These are phyloP conservation scores for Parus major DNA, from an alignment of 2,113 vertebrate species.

Conservation along the genomic window DNA sequence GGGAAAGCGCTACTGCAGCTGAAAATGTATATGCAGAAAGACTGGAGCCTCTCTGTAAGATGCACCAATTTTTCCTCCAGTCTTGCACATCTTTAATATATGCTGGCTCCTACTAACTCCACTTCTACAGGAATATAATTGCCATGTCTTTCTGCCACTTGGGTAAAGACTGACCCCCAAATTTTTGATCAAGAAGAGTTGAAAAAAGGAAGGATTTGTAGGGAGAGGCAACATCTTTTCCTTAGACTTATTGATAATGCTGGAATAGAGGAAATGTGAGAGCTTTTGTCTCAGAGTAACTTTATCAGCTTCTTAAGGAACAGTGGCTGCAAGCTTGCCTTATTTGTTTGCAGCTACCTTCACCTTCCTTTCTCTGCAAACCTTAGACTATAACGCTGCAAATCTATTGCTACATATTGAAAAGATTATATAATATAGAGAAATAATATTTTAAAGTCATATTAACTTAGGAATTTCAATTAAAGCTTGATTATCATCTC, in stretches of 20 bases:
- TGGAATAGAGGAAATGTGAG: not conserved
- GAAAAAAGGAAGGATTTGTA: not conserved
- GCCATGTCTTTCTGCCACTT: not conserved
- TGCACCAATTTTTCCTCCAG: not conserved
- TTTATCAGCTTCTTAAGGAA: not conserved
- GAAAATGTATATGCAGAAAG: not conserved
- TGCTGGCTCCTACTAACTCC: not conserved
- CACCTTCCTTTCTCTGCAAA: not conserved
- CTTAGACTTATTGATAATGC: not conserved
- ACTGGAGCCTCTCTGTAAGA: not conserved
- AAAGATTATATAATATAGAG: not conserved
- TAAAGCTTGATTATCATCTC: rapidly evolving
- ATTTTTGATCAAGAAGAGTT: not conserved
- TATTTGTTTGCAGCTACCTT: not conserved
- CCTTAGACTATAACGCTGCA: not conserved
- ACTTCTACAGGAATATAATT: not conserved
- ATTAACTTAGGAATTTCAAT: not conserved
- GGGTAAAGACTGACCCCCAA: not conserved
- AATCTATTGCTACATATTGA: not conserved
- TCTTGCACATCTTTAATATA: not conserved
- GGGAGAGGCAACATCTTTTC: not conserved
- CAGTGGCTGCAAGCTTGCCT: not conserved
- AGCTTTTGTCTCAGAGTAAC: not conserved
- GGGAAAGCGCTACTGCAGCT: not conserved
- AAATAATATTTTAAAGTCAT: not conserved